Conservation (phyloP, 2,113 vertebrate genomes). For the Gnathonemus longibarbis region DNA sequence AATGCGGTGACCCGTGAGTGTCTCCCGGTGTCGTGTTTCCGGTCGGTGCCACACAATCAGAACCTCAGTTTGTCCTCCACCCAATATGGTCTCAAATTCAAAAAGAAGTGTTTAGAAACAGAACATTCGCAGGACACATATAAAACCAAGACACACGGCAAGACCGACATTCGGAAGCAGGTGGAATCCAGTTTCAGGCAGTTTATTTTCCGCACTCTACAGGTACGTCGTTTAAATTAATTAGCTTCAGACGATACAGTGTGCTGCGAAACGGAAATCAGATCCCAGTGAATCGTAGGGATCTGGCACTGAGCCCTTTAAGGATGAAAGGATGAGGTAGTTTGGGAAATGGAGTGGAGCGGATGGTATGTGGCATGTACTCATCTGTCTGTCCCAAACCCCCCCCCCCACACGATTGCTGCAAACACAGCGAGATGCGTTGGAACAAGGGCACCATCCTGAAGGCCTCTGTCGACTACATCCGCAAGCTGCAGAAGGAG, state of each 20-base stretch:
- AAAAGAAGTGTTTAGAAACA: neutral
- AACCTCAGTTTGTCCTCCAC: neutral
- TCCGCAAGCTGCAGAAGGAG: slow-evolving; percentile 67
- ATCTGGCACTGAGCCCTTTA: neutral
- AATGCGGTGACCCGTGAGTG: slow-evolving; percentile 64
- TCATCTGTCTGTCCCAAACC: neutral
- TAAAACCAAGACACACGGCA: neutral
- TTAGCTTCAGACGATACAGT: neutral
- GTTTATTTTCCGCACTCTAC: neutral
- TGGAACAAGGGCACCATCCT: slow-evolving; percentile 72
- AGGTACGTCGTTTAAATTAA: neutral
- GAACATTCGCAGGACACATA: neutral
- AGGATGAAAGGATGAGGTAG: neutral
- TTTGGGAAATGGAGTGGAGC: neutral
- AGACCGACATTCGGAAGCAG: neutral
- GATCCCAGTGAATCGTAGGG: neutral
- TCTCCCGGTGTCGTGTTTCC: neutral
- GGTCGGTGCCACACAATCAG: neutral
- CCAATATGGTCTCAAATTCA: neutral
- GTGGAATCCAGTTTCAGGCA: neutral
- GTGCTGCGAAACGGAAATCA: neutral
- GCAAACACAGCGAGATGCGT: slow-evolving; percentile 56
- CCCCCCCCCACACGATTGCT: accelerated
- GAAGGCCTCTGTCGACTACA: slow-evolving; percentile 68
- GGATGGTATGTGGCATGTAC: neutral